Percentiles rank a stretch among this genome's conserved stretches.
These are phyloP conservation scores for Apodemus sylvaticus DNA, from an alignment of 2,113 vertebrate species.

Conservation along the genomic window DNA sequence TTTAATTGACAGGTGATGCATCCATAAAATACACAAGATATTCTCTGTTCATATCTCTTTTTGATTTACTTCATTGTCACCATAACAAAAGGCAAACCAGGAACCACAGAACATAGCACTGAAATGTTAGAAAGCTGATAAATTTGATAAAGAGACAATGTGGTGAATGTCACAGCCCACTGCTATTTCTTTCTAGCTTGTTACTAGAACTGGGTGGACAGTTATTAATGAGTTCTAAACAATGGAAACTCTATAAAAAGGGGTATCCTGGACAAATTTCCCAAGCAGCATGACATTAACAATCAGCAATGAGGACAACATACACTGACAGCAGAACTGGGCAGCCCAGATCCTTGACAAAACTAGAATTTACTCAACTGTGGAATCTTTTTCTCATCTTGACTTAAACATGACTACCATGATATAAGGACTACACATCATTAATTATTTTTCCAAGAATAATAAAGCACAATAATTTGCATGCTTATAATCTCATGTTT, in stretches of 20 bases:
- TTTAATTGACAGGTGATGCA: too few relatives aligned
- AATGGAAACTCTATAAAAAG: not conserved
- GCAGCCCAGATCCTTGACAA: not conserved
- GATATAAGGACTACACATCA: too few relatives aligned
- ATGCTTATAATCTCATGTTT: not conserved
- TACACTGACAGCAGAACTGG: rapidly evolving
- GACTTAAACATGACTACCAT: not conserved
- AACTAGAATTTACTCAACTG: not conserved
- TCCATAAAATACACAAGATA: too few relatives aligned
- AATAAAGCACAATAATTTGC: not conserved
- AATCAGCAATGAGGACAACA: not conserved
- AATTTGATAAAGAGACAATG: not conserved
- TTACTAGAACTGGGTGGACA: not conserved
- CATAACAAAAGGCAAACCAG: not conserved
- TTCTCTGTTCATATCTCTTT: not conserved
- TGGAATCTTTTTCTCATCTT: not conserved
- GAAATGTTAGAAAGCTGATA: not conserved
- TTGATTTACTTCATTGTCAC: not conserved
- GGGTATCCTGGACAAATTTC: not conserved
- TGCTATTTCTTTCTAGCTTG: not conserved
- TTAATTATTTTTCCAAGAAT: not conserved
- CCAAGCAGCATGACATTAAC: not conserved
- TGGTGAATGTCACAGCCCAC: not conserved
- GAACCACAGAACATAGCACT: not conserved
- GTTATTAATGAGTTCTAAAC: not conserved